Evolutionary conservation across 64 coral and sea anemone species (phyloP).

Genomic region (Montipora foliosa): DNA sequence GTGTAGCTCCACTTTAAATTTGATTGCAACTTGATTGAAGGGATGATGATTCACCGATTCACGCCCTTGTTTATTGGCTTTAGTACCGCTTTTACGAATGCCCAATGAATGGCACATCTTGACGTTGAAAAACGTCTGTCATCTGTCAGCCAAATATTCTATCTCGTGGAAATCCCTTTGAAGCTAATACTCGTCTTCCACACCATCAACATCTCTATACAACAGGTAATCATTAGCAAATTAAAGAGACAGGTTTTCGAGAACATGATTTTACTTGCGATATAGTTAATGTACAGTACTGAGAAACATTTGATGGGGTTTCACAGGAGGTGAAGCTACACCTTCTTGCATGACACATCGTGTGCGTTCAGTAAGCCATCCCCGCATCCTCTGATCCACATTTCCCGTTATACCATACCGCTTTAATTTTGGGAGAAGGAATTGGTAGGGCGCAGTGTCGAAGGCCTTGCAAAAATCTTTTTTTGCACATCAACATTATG

Average conservation of each 20-base stretch:
- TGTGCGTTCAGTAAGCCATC: slow-evolving; percentile 9
- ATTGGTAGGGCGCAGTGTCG: slow-evolving; percentile 3
- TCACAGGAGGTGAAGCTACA: slow-evolving; percentile 1
- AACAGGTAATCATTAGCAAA: slow-evolving; percentile 29
- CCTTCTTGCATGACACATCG: slow-evolving; percentile 32
- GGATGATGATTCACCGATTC: slow-evolving; percentile 17
- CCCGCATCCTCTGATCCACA: slow-evolving; percentile 7
- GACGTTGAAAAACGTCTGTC: slow-evolving; percentile 58
- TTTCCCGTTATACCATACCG: slow-evolving; percentile 33
- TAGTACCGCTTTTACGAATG: not conserved
- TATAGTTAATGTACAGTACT: slow-evolving; percentile 37
- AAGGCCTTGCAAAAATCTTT: not conserved
- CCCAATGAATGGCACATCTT: not conserved
- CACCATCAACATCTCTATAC: slow-evolving; percentile 28
- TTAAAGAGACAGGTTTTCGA: slow-evolving; percentile 21
- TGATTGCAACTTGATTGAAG: slow-evolving; percentile 5
- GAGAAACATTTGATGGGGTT: slow-evolving; percentile 35
- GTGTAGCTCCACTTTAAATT: slow-evolving; percentile 16
- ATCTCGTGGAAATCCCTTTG: slow-evolving; percentile 32
- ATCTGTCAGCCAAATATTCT: slow-evolving; percentile 50
- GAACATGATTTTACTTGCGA: slow-evolving; percentile 31
- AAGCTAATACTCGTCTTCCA: slow-evolving; percentile 15
- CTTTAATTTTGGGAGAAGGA: slow-evolving; percentile 12
- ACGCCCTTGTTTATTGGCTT: not conserved
- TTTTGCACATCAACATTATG: not conserved